Evolutionary conservation across 2,797 vertebrate genomes (phyloP).

Genomic region (Ptychadena robeensis): DNA sequence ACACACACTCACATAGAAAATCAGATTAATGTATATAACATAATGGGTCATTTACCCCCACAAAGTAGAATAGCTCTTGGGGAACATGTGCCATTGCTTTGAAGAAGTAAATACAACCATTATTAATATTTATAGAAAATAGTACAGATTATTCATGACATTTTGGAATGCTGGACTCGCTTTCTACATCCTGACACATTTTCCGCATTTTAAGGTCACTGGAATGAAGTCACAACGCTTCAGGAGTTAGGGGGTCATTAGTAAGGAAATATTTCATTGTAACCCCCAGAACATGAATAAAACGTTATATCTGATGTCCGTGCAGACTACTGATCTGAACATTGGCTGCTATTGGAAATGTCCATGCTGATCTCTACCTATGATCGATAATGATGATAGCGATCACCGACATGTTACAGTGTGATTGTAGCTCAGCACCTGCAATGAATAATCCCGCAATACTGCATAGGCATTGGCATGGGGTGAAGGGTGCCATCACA

Average conservation of each 20-base stretch:
- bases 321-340: not conserved
- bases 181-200: not conserved
- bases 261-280: no score
- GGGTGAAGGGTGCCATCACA: conserved; percentile 4
- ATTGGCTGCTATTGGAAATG: not conserved
- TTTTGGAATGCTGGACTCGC: not conserved
- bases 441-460: conserved; percentile 33
- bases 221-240: not conserved
- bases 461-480: not conserved
- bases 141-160: no score
- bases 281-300: no score
- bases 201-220: conserved; percentile 13
- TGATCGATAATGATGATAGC: not conserved
- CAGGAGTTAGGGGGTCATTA: conserved; percentile 1
- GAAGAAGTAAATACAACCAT: not conserved
- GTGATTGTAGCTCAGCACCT: conserved; percentile 3
- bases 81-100: not conserved
- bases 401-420: not conserved
- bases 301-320: not conserved
- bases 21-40: not conserved
- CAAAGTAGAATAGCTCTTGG: not conserved
- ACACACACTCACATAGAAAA: not conserved
- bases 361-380: no score
- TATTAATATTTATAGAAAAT: not conserved
- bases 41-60: not conserved